Percentiles rank a stretch among this genome's conserved stretches.
Evolutionary conservation across 2,797 vertebrate species (phyloP).

Genomic region (Myotis vivesi): DNA sequence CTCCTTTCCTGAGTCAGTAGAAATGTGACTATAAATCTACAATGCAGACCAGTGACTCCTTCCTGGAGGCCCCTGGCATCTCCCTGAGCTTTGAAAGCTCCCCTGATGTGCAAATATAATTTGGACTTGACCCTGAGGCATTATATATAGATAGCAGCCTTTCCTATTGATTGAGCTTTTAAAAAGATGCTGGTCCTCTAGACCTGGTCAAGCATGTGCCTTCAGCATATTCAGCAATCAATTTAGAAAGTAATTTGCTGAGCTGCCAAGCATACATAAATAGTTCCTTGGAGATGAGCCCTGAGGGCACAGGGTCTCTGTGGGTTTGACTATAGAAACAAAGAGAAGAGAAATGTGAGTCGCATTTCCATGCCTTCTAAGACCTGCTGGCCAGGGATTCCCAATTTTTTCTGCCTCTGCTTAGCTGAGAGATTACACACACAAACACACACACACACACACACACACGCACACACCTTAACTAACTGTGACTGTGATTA

Average conservation of each 20-base stretch:
- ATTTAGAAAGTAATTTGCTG: slow-evolving; percentile 51
- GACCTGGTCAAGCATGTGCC: not conserved
- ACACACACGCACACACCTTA: not conserved
- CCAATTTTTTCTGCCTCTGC: not conserved
- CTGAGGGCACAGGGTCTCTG: not conserved
- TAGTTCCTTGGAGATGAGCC: not conserved
- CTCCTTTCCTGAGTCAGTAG: not conserved
- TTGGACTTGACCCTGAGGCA: slow-evolving; percentile 37
- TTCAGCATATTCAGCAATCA: slow-evolving; percentile 42
- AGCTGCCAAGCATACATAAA: not conserved
- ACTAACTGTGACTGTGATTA: not conserved
- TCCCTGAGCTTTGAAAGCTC: slow-evolving; percentile 56
- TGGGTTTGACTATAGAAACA: slow-evolving; percentile 16
- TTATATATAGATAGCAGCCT: slow-evolving; percentile 44
- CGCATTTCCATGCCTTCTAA: not conserved
- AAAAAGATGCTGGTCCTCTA: slow-evolving; percentile 31
- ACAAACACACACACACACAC: not conserved
- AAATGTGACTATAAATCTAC: slow-evolving; percentile 20
- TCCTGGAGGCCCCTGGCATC: not conserved
- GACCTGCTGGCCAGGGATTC: not conserved
- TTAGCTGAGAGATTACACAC: not conserved
- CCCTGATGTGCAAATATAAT: slow-evolving; percentile 36
- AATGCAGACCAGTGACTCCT: not conserved
- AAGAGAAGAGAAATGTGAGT: not conserved
- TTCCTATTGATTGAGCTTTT: slow-evolving; percentile 52